A percentile compares a stretch with the other conserved stretches of the same genome.
Evolutionary conservation across 2,888 invertebrate species (phyloP).

Genomic region (Itoplectis maculator): DNA sequence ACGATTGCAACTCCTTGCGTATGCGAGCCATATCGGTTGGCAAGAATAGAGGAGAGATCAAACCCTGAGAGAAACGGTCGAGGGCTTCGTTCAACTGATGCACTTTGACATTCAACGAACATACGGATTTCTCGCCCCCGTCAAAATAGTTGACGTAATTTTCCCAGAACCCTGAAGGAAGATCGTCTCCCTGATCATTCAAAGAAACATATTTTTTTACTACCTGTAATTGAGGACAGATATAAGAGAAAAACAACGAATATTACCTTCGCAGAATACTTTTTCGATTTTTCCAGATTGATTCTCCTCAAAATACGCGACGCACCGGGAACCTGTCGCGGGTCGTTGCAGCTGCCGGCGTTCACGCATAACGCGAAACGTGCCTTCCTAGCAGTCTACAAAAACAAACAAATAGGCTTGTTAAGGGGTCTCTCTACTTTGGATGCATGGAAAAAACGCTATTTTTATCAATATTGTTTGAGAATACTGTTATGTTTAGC

Average conservation of each 20-base stretch:
- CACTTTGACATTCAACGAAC: neutral
- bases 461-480: too few relatives aligned
- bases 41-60: neutral
- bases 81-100: neutral
- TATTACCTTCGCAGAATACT: slow-evolving; percentile 20
- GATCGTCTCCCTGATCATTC: too few relatives aligned
- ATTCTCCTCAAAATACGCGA: slow-evolving; percentile 89
- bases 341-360: slow-evolving; percentile 92
- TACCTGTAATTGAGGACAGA: too few relatives aligned
- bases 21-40: neutral
- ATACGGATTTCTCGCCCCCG: neutral
- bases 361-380: neutral
- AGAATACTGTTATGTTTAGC: too few relatives aligned
- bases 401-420: neutral
- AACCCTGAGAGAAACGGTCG: neutral
- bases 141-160: too few relatives aligned
- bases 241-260: too few relatives aligned
- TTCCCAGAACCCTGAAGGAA: too few relatives aligned
- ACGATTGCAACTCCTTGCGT: neutral
- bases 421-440: too few relatives aligned
- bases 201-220: too few relatives aligned
- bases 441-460: too few relatives aligned
- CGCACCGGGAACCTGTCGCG: slow-evolving; percentile 90
- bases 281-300: neutral
- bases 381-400: neutral